These are phyloP conservation scores for Holothuria glaberrima DNA, from an alignment of 35 echinoderm and acorn worm genomes.

Conservation along the genomic window DNA sequence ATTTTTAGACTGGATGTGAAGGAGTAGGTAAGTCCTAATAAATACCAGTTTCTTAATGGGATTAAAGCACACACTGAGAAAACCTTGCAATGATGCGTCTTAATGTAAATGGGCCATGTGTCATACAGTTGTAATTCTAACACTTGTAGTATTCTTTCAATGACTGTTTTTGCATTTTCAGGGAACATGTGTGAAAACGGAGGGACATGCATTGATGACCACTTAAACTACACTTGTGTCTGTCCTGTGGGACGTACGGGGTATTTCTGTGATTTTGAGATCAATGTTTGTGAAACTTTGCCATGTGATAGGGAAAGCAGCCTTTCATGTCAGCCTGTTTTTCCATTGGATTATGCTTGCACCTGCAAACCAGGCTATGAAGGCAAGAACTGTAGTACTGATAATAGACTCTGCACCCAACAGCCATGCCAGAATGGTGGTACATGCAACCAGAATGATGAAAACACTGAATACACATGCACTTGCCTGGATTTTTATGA, in stretches of 20 bases:
- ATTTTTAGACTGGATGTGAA: no score
- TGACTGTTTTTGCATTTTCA: conserved; percentile 1
- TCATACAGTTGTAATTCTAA: no score
- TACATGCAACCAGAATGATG: conserved; percentile 66
- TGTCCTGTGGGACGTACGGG: conserved; percentile 76
- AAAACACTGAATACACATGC: conserved; percentile 77
- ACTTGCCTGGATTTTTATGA: conserved; percentile 87
- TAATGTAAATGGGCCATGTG: no score
- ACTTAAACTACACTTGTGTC: conserved; percentile 88
- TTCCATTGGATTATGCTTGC: conserved; percentile 85
- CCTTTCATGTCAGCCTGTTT: conserved; percentile 60
- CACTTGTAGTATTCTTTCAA: background rate
- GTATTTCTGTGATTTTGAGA: conserved; percentile 66
- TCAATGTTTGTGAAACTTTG: conserved; percentile 75
- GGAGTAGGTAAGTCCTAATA: no score
- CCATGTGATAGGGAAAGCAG: conserved; percentile 69
- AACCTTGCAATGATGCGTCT: no score
- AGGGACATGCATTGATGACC: conserved; percentile 84
- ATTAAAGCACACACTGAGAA: no score
- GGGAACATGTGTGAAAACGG: conserved; percentile 75
- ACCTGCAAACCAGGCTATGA: conserved; percentile 73
- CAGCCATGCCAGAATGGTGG: conserved; percentile 81
- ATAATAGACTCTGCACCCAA: conserved; percentile 83
- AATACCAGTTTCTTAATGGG: no score
- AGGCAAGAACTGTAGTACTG: conserved; percentile 78